Evolutionary conservation across 2,113 vertebrate species (phyloP), one percentile per base, ranked within the genome.

Genomic region (Hippopotamus amphibius): DNA sequence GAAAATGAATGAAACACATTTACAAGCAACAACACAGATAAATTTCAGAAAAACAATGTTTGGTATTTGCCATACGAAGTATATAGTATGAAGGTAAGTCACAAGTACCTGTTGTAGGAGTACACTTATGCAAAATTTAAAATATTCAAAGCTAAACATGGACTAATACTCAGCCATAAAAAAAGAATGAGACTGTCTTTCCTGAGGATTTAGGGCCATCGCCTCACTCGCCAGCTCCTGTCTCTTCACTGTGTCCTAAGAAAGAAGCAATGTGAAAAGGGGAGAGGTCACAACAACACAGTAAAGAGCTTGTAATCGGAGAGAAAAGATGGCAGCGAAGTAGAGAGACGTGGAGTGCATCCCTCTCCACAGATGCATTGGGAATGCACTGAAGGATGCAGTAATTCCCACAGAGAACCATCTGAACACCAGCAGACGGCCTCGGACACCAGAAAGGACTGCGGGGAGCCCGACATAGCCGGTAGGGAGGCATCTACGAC

Each of bases 241-340:
- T 11, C 7, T 55, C 21, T 53, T 69, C 14, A 6, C 16, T 30
- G 37, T 10, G 0, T 65, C 46, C 55, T 30, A 7, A 24, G 6
- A 71, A 59, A 66, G 8, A 28, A 81, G 8, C 10, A 28, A 43
- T 71, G 71, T 61, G 3, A n/a, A 22, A 83, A 79, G 43, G 6
- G 2, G 3, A 59, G 19, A 10, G 28, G 1, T 4, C 37, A 72
- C 2, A 48, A 16, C 1, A 0, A 50, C 16, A 9, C 66, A 88
- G 12, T 53, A 65, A 84, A 3, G 0, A 21, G 17, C 4, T 74
- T 90, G 14, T 30, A 59, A 63, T 80, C 6, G 37, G 37, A 37
- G 37, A 37, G 37, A 37, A 37, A 37, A 37, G 37, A 37, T 37
- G 37, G 37, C 37, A 37, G 37, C 37, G 37, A 37, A 37, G 37